Conservation (phyloP, 1,140 invertebrate genomes). For the Sinonovacula constricta region DNA sequence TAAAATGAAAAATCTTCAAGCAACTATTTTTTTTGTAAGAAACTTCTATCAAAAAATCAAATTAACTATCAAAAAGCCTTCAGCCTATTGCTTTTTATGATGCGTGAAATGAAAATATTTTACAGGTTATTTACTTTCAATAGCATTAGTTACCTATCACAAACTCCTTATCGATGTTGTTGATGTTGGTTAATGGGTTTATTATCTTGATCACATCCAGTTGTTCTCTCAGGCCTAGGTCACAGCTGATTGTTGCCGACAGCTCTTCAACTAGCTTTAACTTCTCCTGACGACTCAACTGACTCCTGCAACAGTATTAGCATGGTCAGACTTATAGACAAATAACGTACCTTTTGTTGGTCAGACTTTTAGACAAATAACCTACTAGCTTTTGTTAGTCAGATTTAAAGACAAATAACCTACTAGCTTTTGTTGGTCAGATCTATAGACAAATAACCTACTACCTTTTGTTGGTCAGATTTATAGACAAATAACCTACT, state of each 20-base stretch:
- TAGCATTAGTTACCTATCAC: not conserved
- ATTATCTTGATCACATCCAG: not conserved
- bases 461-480: not conserved
- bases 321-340: too few species aligned
- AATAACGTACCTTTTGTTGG: not conserved
- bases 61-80: too few species aligned
- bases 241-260: not conserved
- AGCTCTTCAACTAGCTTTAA: not conserved
- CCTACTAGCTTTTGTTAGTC: not conserved
- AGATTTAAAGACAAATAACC: not conserved
- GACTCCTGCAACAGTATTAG: not conserved
- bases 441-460: not conserved
- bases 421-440: not conserved
- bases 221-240: not conserved
- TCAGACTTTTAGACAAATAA: not conserved
- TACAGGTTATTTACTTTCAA: too few species aligned
- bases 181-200: not conserved
- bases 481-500: not conserved
- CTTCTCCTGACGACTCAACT: not conserved
- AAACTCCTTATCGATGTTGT: not conserved
- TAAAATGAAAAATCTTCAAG: too few species aligned
- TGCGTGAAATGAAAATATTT: too few species aligned
- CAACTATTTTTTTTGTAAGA: too few species aligned
- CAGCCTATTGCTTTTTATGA: too few species aligned
- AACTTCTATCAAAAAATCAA: too few species aligned